These are phyloP conservation scores for Cheilosia variabilis DNA, from an alignment of 2,888 invertebrate species.

Conservation along the genomic window DNA sequence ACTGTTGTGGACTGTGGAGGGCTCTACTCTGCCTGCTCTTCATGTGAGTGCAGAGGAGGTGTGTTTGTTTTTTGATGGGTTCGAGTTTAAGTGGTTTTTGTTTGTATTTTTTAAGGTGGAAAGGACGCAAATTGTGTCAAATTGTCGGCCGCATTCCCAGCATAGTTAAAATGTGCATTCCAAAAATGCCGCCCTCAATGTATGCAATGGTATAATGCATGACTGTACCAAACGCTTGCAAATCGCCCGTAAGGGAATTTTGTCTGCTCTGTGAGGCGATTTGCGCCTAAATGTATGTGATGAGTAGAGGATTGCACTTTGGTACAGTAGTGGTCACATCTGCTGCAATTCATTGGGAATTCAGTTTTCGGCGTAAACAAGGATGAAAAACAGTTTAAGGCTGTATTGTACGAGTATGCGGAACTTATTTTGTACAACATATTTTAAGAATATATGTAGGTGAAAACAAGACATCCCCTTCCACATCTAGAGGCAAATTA, in stretches of 20 bases:
- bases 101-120: background rate
- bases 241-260: slow-evolving; percentile 12
- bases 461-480: too few species aligned
- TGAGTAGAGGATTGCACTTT: background rate
- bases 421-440: too few species aligned
- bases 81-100: background rate
- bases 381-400: too few species aligned
- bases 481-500: too few species aligned
- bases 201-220: slow-evolving; percentile 24
- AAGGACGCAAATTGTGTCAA: slow-evolving; percentile 1
- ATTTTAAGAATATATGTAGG: too few species aligned
- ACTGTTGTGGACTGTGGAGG: too few species aligned
- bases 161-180: slow-evolving; percentile 12
- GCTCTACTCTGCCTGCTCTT: background rate
- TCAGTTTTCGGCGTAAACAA: too few species aligned
- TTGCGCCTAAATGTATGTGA: slow-evolving; percentile 41
- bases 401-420: too few species aligned
- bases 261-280: background rate
- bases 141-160: background rate
- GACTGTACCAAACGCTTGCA: background rate
- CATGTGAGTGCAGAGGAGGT: background rate
- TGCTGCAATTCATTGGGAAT: too few species aligned
- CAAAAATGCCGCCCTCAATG: slow-evolving; percentile 21
- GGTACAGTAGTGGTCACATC: background rate
- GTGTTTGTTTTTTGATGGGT: background rate